These are phyloP conservation scores for Tetragonula clypearis DNA, from an alignment of 1,140 invertebrate genomes.

Conservation along the genomic window DNA sequence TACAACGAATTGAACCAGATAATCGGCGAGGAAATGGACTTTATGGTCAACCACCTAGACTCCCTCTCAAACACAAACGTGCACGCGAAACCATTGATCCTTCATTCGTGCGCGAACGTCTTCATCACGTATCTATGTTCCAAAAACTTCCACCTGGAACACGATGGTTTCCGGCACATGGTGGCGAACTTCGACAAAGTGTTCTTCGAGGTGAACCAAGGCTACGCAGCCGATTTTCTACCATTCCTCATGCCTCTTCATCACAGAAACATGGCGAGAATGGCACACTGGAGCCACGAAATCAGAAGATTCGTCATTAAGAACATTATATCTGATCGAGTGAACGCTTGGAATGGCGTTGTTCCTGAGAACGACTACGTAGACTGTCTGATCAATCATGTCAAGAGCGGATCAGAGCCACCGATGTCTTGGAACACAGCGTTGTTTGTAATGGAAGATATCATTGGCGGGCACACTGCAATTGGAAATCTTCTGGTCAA, in stretches of 20 bases:
- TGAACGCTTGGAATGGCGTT: conserved; percentile 82
- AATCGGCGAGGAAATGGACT: conserved; percentile 84
- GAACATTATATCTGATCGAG: conserved; percentile 86
- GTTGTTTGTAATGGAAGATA: conserved; percentile 92
- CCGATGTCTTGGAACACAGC: conserved; percentile 85
- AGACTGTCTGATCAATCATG: conserved; percentile 88
- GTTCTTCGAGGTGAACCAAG: conserved; percentile 95
- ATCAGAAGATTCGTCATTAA: conserved; percentile 90
- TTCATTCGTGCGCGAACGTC: conserved; percentile 90
- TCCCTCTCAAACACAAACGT: conserved; percentile 69
- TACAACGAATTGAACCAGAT: conserved; percentile 86
- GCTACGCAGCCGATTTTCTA: conserved; percentile 94
- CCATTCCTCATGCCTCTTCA: conserved; percentile 91
- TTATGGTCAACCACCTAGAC: conserved; percentile 83
- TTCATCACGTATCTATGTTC: conserved; percentile 93
- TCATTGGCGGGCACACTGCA: conserved; percentile 93
- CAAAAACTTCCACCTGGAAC: conserved; percentile 86
- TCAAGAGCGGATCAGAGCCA: conserved; percentile 84
- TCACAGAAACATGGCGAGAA: conserved; percentile 85
- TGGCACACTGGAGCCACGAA: conserved; percentile 86
- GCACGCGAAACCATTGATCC: conserved; percentile 84
- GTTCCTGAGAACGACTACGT: conserved; percentile 84
- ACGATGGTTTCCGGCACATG: conserved; percentile 86
- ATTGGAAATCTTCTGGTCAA: conserved; percentile 92
- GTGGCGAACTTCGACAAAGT: conserved; percentile 91